Evolutionary conservation across 2,888 invertebrate species (phyloP).

Genomic region (Pyrrhosoma nymphula): DNA sequence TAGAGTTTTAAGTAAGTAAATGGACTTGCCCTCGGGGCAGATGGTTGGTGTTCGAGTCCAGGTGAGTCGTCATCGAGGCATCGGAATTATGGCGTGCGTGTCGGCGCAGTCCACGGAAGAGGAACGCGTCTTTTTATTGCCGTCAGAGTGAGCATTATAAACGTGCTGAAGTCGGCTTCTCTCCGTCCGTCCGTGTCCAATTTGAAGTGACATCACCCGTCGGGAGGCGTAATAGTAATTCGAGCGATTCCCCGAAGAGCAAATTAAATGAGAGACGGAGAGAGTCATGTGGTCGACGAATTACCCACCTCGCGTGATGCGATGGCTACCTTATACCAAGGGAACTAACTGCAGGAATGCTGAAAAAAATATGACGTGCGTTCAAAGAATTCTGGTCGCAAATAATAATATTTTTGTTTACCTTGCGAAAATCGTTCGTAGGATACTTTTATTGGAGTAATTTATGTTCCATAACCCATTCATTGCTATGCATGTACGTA

Average conservation of each 20-base stretch:
- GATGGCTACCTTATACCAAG: neutral
- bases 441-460: no score
- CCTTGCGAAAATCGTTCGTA: no score
- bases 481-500: no score
- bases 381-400: no score
- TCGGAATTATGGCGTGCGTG: neutral
- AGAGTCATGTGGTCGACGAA: neutral
- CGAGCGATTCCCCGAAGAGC: neutral
- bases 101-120: no score
- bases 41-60: neutral
- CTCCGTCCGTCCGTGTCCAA: neutral
- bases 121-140: neutral
- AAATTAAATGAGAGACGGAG: neutral
- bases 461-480: no score
- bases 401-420: no score
- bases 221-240: neutral
- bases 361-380: no score
- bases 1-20: neutral
- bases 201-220: conserved; percentile 2
- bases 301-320: neutral
- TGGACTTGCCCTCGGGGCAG: neutral
- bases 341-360: neutral
- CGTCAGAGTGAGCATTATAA: neutral
- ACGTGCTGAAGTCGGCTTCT: neutral
- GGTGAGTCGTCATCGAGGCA: neutral